Evolutionary conservation across 2,888 invertebrate species (phyloP).

Genomic region (Pedicia rivosa): DNA sequence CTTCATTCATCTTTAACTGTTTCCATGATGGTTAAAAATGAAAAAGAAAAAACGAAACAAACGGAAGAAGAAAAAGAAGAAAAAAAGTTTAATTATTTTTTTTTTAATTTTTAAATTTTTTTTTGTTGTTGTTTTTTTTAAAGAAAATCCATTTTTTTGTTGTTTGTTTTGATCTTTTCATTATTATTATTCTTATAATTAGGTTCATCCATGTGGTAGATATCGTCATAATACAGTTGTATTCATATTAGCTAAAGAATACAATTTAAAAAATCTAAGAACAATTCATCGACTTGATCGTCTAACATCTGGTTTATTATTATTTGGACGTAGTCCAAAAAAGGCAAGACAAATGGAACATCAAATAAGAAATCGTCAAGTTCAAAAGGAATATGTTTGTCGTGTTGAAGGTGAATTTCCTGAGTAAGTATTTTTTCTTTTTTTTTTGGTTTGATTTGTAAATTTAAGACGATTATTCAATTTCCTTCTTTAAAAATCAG

Average conservation of each 20-base stretch:
- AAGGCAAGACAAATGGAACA: constrained; percentile 92
- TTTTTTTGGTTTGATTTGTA: constrained; percentile 6
- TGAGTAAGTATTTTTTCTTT: constrained; percentile 43
- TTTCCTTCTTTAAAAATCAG: too few relatives aligned
- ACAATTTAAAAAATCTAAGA: constrained; percentile 81
- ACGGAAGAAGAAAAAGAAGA: too few relatives aligned
- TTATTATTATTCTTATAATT: too few relatives aligned
- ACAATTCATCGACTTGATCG: constrained; percentile 94
- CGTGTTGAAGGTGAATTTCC: constrained; percentile 89
- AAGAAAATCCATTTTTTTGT: too few relatives aligned
- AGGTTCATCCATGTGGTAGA: constrained; percentile 97
- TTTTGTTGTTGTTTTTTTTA: too few relatives aligned
- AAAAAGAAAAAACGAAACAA: too few relatives aligned
- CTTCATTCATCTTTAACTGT: too few relatives aligned
- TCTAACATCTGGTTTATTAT: constrained; percentile 78
- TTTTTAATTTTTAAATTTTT: too few relatives aligned
- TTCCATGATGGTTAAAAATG: too few relatives aligned
- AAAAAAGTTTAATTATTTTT: too few relatives aligned
- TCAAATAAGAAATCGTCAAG: constrained; percentile 80
- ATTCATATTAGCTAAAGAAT: constrained; percentile 91
- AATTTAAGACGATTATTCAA: too few relatives aligned
- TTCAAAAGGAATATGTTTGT: constrained; percentile 91
- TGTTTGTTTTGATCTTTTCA: too few relatives aligned
- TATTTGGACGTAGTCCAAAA: constrained; percentile 86
- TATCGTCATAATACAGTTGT: constrained; percentile 96